Base-by-base conservation (phyloP, 2,113 vertebrate species). In the Carassius gibelio region DNA sequence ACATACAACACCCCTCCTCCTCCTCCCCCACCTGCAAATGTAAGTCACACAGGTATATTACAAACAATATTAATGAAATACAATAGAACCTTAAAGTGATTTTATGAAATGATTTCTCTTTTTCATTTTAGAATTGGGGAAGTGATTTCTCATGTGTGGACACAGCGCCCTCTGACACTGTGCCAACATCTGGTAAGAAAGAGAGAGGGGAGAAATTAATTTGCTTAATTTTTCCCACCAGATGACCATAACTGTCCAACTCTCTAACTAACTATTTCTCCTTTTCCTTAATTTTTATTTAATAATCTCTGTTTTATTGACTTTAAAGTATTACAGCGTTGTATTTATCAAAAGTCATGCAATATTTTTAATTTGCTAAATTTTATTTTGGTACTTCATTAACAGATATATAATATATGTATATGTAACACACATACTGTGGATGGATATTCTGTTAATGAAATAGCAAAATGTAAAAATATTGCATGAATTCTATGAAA, bases 121-220 rank as follows among this genome's bases (percentile, higher is more conserved):
- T 36, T 42, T 57, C 36, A 64, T 21, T 61, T 81, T 92, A 97
- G 98, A 96, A 97, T 19, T 99, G 97, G 97, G 98, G 98, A 30
- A 96, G 95, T 85, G 95, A 98, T 74, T 94, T 99, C 89, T 90
- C 86, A 0, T 99, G 98, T 82, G 69, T 26, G 3, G 86, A 87
- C 79, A 90, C 66, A 23, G 75, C 62, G 84, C 91, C 94, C 17
- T 97, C 97, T 4, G 81, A 82, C 82, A 88, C 2, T n/a, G 88
- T 95, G 30, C 97, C 97, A 74, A 93, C 89, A 2, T 97, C 97
- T 92, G 98, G 98, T 99, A 82, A 95, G 93, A 55, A 52, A 55
- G 52, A 55, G 23, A 55, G 48, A 10, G 23, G 11, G 17, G 42
- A 23, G 3, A 26, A 75, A 30, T 42, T 74, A 0, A 76, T 77